A percentile compares a stretch with the other conserved stretches of the same genome.
Evolutionary conservation across 2,797 vertebrate genomes (phyloP).

Genomic region (Parauchenoglanis punctatus): DNA sequence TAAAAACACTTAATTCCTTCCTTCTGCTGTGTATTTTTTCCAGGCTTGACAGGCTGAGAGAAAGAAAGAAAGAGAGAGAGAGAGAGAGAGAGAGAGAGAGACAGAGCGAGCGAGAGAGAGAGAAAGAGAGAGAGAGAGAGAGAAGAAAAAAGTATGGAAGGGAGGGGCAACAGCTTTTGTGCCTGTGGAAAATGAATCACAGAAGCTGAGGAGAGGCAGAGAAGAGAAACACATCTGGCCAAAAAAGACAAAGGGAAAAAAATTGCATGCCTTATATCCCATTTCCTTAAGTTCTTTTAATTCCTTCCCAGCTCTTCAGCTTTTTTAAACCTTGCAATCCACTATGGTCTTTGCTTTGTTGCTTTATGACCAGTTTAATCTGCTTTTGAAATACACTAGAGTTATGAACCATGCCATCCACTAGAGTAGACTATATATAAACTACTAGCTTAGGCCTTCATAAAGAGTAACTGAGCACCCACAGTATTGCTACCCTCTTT

Average conservation of each 20-base stretch:
- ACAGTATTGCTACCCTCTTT: slow-evolving; percentile 49
- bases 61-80: slow-evolving; percentile 28
- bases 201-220: slow-evolving; percentile 67
- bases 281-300: background rate
- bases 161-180: slow-evolving; percentile 55
- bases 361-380: background rate
- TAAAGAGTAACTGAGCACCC: slow-evolving; percentile 23
- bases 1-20: slow-evolving; percentile 49
- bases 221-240: slow-evolving; percentile 56
- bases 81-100: background rate
- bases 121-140: background rate
- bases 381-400: background rate
- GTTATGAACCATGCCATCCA: slow-evolving; percentile 32
- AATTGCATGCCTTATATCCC: slow-evolving; percentile 24
- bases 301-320: background rate
- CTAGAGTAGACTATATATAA: slow-evolving; percentile 28
- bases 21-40: slow-evolving; percentile 51
- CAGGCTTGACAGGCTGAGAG: slow-evolving; percentile 50
- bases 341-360: background rate
- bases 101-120: background rate
- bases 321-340: background rate
- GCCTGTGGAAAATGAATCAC: slow-evolving; percentile 80
- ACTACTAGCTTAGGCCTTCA: slow-evolving; percentile 36
- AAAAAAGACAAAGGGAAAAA: slow-evolving; percentile 35
- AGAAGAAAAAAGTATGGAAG: slow-evolving; percentile 14